Conservation (phyloP, 2,888 invertebrate species). For the Parelbella ahira region DNA sequence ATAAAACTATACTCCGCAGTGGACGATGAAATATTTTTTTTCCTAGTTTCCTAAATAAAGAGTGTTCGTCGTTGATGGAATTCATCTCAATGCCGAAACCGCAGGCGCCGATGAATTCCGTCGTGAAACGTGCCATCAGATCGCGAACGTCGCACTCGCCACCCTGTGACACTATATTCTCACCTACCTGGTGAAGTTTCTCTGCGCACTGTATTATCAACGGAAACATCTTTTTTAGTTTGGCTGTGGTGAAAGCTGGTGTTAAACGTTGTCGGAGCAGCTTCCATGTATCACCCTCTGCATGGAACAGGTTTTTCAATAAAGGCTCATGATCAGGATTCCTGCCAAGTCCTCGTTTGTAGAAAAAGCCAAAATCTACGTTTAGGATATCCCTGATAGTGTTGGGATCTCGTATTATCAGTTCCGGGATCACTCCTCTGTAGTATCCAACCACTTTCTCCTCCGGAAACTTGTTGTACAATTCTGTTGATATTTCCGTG, state of each 20-base stretch:
- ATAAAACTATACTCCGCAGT: constrained; percentile 30
- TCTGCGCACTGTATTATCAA: constrained; percentile 54
- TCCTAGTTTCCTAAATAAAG: constrained; percentile 38
- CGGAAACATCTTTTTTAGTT: constrained; percentile 62
- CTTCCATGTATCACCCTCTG: constrained; percentile 59
- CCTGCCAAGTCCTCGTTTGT: constrained; percentile 46
- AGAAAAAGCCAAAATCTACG: constrained; percentile 50
- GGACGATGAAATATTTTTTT: constrained; percentile 40
- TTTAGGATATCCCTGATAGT: constrained; percentile 46
- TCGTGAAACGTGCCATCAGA: constrained; percentile 47
- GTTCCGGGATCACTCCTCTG: constrained; percentile 47
- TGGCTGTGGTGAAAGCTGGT: constrained; percentile 57
- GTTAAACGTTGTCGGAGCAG: constrained; percentile 56
- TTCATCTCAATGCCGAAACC: constrained; percentile 47
- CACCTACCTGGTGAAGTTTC: constrained; percentile 40
- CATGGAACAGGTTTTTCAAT: constrained; percentile 47
- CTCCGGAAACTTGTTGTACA: constrained; percentile 50
- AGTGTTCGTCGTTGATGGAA: constrained; percentile 41
- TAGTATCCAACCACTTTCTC: constrained; percentile 60
- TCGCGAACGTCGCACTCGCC: constrained; percentile 41
- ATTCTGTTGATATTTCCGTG: constrained; percentile 38
- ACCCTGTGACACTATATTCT: constrained; percentile 32
- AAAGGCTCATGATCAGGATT: constrained; percentile 44
- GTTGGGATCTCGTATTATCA: constrained; percentile 53
- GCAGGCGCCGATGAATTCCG: constrained; percentile 49